Percentiles rank a stretch among this genome's conserved stretches.
Evolutionary conservation across 1,140 invertebrate species (phyloP).

Genomic region (Apis mellifera): Amel_HAv3.1 CM009941.2:2400501-2401000

Average conservation of each 20-base stretch:
- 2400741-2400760: no score
- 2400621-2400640: conserved; percentile 53
- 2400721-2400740: not conserved
- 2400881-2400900: conserved; percentile 28
- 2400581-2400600: conserved; percentile 52
- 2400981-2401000: not conserved
- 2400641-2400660: conserved; percentile 48
- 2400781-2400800: not conserved
- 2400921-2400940: conserved; percentile 23
- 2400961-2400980: not conserved
- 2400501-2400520: not conserved
- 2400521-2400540: conserved; percentile 15
- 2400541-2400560: conserved; percentile 12
- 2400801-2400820: not conserved
- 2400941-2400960: not conserved
- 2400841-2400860: not conserved
- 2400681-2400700: not conserved
- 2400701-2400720: not conserved
- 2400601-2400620: conserved; percentile 42
- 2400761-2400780: no score
- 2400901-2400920: conserved; percentile 3
- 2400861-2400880: conserved; percentile 1
- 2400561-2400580: conserved; percentile 29
- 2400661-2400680: conserved; percentile 23
- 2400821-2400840: not conserved